Conservation (phyloP, 2,113 vertebrate species). For the Syngnathus typhle region DNA sequence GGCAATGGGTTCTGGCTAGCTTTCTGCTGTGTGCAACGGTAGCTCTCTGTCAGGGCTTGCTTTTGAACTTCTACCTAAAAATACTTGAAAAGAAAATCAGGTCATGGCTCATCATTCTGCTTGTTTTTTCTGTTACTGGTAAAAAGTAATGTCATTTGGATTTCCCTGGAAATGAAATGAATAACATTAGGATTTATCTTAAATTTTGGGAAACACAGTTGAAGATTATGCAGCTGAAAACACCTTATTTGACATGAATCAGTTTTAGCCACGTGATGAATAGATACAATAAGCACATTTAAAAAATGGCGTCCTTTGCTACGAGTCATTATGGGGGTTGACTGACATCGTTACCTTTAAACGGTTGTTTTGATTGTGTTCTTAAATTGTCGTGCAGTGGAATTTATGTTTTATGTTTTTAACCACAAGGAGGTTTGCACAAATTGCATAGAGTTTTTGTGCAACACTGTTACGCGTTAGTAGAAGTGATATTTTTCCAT, state of each 20-base stretch:
- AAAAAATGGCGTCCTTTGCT: neutral
- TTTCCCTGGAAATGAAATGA: constrained; percentile 3
- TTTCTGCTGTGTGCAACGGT: constrained; percentile 57
- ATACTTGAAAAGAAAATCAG: constrained; percentile 37
- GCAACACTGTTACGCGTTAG: neutral
- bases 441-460: neutral
- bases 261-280: neutral
- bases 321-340: neutral
- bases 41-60: constrained; percentile 75
- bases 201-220: neutral
- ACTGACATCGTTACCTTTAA: neutral
- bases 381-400: neutral
- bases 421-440: neutral
- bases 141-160: constrained; percentile 1
- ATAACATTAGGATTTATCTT: neutral
- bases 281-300: neutral
- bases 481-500: neutral
- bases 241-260: neutral
- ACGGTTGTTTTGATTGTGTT: neutral
- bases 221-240: neutral
- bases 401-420: neutral
- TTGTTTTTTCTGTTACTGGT: constrained; percentile 11
- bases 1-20: constrained; percentile 63
- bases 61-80: constrained; percentile 44
- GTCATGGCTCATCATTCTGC: constrained; percentile 6